Percentiles rank a stretch among this genome's conserved stretches.
phyloP scores from a whole-genome alignment of 2,113 vertebrate genomes.

The Colossoma macropomum region DNA sequence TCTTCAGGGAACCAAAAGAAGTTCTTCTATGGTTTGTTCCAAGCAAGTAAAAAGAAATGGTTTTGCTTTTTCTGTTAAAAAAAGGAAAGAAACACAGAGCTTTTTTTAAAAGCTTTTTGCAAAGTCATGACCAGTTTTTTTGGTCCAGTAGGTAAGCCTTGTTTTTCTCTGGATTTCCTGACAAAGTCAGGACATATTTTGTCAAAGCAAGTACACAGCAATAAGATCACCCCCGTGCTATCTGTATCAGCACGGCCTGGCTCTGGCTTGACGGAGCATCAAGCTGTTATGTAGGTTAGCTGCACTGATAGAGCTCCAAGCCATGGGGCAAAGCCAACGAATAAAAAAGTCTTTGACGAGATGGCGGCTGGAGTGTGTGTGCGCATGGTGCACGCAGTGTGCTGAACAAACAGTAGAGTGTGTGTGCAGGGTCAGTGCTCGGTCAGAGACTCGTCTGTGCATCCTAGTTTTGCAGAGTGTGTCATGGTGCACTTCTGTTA shows the following conservation, averaged over 20 bases:
- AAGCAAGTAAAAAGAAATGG: too few species aligned
- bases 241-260: slow-evolving; percentile 55
- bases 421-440: slow-evolving; percentile 73
- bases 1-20: too few species aligned
- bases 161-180: background rate
- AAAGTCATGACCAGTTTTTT: too few species aligned
- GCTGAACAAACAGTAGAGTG: slow-evolving; percentile 69
- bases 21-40: too few species aligned
- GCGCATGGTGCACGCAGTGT: slow-evolving; percentile 27
- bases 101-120: too few species aligned
- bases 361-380: background rate
- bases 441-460: slow-evolving; percentile 75
- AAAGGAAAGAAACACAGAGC: too few species aligned
- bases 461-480: slow-evolving; percentile 50
- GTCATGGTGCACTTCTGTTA: slow-evolving; percentile 64
- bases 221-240: slow-evolving; percentile 54
- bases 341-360: slow-evolving; percentile 56
- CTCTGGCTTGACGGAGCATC: slow-evolving; percentile 38
- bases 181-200: background rate
- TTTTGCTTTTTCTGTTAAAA: too few species aligned
- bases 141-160: too few species aligned
- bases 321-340: slow-evolving; percentile 56
- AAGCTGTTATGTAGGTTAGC: slow-evolving; percentile 75
- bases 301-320: slow-evolving; percentile 63
- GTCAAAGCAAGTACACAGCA: background rate